phyloP scores from a whole-genome alignment of 2,113 vertebrate genomes.

The Oostethus manadensis region DNA sequence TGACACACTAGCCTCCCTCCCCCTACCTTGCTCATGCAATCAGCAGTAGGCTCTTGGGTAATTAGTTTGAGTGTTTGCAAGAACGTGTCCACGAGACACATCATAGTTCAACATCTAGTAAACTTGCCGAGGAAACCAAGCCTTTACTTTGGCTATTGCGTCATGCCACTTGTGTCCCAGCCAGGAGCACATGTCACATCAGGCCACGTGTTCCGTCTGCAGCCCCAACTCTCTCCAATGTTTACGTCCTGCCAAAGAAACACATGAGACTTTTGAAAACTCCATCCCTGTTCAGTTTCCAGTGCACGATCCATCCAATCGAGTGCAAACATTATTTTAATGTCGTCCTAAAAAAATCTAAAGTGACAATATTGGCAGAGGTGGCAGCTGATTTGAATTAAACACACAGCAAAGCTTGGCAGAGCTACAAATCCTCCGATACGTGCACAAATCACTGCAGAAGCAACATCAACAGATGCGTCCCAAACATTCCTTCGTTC shows the following conservation, averaged over 20 bases:
- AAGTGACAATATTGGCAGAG: constrained; percentile 4
- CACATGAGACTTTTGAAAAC: constrained; percentile 43
- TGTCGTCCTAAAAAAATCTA: too few species aligned
- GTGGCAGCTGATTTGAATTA: constrained; percentile 55
- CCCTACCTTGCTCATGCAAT: too few species aligned
- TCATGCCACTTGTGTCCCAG: constrained; percentile 40
- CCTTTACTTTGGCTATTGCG: constrained; percentile 15
- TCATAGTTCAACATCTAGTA: constrained; percentile 8
- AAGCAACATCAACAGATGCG: constrained; percentile 30
- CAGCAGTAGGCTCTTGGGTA: too few species aligned
- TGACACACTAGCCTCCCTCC: too few species aligned
- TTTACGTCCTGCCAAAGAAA: constrained; percentile 42
- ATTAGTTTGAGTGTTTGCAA: too few species aligned
- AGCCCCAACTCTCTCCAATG: constrained; percentile 14
- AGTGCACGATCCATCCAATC: constrained; percentile 23
- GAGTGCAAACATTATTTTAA: too few species aligned
- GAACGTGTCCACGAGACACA: too few species aligned
- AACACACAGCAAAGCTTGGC: constrained; percentile 34
- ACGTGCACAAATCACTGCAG: constrained; percentile 42
- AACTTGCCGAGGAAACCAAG: constrained; percentile 30
- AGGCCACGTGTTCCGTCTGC: constrained; percentile 30
- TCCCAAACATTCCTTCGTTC: constrained; percentile 26
- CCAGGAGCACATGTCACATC: constrained; percentile 57
- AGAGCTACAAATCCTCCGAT: constrained; percentile 43
- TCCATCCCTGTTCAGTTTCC: constrained; percentile 25